Base-by-base conservation (phyloP, 2,888 invertebrate species). In the Penaeus monodon region DNA sequence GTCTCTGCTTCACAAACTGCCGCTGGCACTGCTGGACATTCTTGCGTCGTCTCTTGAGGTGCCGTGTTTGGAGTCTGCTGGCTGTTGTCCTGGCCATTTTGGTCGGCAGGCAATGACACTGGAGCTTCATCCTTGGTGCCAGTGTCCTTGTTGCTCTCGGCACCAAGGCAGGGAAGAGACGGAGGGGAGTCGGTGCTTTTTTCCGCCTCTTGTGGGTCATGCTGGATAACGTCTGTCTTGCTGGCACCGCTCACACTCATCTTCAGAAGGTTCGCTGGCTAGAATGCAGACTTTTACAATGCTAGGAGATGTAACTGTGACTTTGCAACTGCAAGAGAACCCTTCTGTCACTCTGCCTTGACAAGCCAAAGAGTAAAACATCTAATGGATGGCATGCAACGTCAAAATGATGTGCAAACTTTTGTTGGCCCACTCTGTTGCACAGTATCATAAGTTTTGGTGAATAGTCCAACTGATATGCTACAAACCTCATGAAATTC, bases 171-270 rank as follows among this genome's bases (percentile, higher is more conserved):
- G 24, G 38, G 64, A 80, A 14, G 27, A 49, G 77, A 49, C 29
- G 77, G 57, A 57, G 57, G 57, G 57, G 57, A 57, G 57, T 57
- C 17, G 17, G 17, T 20, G 57, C 17, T 57, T 27, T 77, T 65
- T 64, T 73, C 80, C 57, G 29, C 70, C 33, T 38, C 57, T 44
- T 68, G 70, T 77, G 63, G 79, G 68, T 73, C 74, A 64, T 79
- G 63, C 64, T 74, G 64, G 24, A 38, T 7, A 63, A 74, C 74
- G n/a, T 74, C 85, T 65, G 80, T 44, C 17, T 22, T 80, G 80
- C 63, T 80, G 80, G 80, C 73, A 78, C 70, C 57, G 79, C 85
- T 85, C 80, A 85, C 80, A 85, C 79, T 85, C 80, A 79, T 80
- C 73, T 63, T 79, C 85, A 85, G 70, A 70, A 74, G 57, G 85